These are phyloP conservation scores for Thumatha senex DNA, from an alignment of 2,888 invertebrate genomes.

Conservation along the genomic window DNA sequence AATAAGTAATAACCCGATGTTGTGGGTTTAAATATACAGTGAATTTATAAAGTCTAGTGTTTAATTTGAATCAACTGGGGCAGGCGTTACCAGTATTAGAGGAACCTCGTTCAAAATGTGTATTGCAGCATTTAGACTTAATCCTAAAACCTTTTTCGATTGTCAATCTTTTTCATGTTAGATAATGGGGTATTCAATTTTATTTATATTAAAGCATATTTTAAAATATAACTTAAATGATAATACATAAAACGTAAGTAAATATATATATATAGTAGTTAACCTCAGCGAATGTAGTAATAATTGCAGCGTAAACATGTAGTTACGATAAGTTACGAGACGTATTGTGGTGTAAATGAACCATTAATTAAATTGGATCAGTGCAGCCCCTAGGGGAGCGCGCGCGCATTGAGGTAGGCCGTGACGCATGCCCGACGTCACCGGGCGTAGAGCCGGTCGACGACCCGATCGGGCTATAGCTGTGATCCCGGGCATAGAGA, in stretches of 20 bases:
- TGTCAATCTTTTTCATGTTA: background rate
- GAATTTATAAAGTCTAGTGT: no score
- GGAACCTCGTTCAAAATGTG: no score
- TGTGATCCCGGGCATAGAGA: constrained; percentile 63
- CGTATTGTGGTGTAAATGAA: constrained; percentile 32
- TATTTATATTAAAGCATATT: no score
- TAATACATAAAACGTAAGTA: background rate
- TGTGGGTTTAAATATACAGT: no score
- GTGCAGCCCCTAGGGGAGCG: constrained; percentile 80
- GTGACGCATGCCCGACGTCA: constrained; percentile 81
- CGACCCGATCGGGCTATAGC: constrained; percentile 65
- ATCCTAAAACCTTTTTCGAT: no score
- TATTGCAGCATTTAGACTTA: no score
- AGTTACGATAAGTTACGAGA: constrained; percentile 10
- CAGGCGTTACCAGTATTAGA: no score
- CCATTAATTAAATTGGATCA: constrained; percentile 63
- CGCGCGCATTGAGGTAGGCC: constrained; percentile 84
- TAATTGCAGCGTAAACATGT: constrained; percentile 9
- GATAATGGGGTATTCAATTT: background rate
- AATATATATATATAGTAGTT: background rate
- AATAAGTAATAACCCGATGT: no score
- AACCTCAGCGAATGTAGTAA: background rate
- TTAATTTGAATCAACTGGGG: no score
- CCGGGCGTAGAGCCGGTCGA: constrained; percentile 69
- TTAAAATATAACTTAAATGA: no score